These are phyloP conservation scores for Tapera naevia DNA, from an alignment of 2,797 vertebrate species.

Conservation along the genomic window DNA sequence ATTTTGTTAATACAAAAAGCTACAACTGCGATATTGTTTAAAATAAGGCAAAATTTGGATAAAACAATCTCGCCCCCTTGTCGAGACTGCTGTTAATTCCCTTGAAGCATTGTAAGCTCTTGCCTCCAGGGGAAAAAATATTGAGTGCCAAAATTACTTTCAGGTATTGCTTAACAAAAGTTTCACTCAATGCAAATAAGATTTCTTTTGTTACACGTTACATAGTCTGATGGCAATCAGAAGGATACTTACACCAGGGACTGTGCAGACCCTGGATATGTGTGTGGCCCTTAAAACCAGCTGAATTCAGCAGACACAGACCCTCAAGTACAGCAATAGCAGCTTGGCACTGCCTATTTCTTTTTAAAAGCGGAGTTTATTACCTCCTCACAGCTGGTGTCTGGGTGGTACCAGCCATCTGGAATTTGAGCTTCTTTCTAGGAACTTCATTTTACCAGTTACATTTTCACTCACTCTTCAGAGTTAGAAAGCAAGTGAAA, in stretches of 20 bases:
- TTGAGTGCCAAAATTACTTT: neutral
- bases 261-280: neutral
- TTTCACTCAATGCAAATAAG: neutral
- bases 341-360: neutral
- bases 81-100: neutral
- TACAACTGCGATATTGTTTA: neutral
- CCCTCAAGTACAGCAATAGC: neutral
- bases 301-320: neutral
- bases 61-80: neutral
- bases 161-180: neutral
- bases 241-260: neutral
- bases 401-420: conserved; percentile 13
- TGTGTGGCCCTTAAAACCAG: neutral
- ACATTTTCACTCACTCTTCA: neutral
- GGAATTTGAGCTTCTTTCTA: conserved; percentile 33
- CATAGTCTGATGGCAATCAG: neutral
- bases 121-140: neutral
- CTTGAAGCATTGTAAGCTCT: accelerated
- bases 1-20: neutral
- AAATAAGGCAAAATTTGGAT: neutral
- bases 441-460: conserved; percentile 3
- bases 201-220: neutral
- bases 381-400: conserved; percentile 32
- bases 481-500: conserved; percentile 1
- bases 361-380: conserved; percentile 1